These are phyloP conservation scores for Leptinotarsa rubiginosa DNA, from an alignment of 2,888 invertebrate genomes.

Conservation along the genomic window DNA sequence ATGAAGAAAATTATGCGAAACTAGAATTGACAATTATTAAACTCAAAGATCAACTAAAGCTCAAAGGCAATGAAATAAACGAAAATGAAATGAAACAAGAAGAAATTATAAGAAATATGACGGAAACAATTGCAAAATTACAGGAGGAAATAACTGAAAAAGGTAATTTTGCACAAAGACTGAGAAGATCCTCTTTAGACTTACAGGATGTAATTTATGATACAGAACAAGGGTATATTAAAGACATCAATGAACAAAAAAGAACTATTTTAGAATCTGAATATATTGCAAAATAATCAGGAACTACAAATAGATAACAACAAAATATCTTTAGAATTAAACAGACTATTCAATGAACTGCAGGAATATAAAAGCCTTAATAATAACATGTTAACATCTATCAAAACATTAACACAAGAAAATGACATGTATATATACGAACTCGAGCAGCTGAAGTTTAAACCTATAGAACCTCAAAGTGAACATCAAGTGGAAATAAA, in stretches of 20 bases:
- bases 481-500: no score
- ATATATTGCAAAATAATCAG: slow-evolving; percentile 17
- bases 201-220: slow-evolving; percentile 6
- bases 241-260: slow-evolving; percentile 18
- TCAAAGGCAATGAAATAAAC: neutral
- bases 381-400: slow-evolving; percentile 16
- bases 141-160: slow-evolving; percentile 13
- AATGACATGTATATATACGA: neutral
- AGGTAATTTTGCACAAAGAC: slow-evolving; percentile 14
- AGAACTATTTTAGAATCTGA: neutral
- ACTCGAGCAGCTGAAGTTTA: neutral
- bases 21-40: slow-evolving; percentile 11
- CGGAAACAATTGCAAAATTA: slow-evolving; percentile 21
- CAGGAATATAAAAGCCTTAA: slow-evolving; percentile 1
- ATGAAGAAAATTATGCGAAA: slow-evolving; percentile 12
- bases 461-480: no score
- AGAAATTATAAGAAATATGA: slow-evolving; percentile 4
- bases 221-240: slow-evolving; percentile 18
- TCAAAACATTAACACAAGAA: slow-evolving; percentile 12
- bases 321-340: neutral
- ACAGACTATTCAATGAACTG: slow-evolving; percentile 12
- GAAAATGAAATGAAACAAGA: slow-evolving; percentile 5
- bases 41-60: neutral
- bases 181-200: no score
- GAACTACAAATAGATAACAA: slow-evolving; percentile 10